Evolutionary conservation across 2,888 invertebrate species (phyloP).

Genomic region (Bibio marci): DNA sequence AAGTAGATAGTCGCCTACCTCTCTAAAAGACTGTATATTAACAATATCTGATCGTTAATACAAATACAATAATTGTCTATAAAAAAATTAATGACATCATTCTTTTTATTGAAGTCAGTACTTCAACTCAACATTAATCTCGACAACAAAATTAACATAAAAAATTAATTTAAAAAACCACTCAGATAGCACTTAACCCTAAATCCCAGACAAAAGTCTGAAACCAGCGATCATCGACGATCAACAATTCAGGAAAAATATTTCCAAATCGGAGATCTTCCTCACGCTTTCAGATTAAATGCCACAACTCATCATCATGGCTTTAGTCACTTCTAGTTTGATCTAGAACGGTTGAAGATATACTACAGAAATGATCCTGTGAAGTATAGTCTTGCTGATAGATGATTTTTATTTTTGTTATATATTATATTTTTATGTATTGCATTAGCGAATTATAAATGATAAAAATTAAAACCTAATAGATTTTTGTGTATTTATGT

Average conservation of each 20-base stretch:
- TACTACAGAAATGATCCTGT: slow-evolving; percentile 41
- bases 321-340: slow-evolving; percentile 16
- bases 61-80: too few relatives aligned
- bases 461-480: too few relatives aligned
- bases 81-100: too few relatives aligned
- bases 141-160: too few relatives aligned
- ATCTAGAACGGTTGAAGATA: slow-evolving; percentile 25
- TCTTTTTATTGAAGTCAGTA: too few relatives aligned
- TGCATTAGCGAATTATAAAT: too few relatives aligned
- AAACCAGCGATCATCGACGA: slow-evolving; percentile 24
- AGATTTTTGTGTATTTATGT: too few relatives aligned
- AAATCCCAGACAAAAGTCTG: slow-evolving; percentile 7
- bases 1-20: too few relatives aligned
- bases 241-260: slow-evolving; percentile 9
- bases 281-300: slow-evolving; percentile 35
- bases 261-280: slow-evolving; percentile 15
- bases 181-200: slow-evolving; percentile 20
- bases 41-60: too few relatives aligned
- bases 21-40: too few relatives aligned
- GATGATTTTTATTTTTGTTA: slow-evolving; percentile 6
- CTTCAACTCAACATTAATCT: too few relatives aligned
- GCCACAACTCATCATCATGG: slow-evolving; percentile 41
- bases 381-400: slow-evolving; percentile 21
- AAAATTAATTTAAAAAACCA: slow-evolving; percentile 11
- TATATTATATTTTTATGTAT: too few relatives aligned